Percentiles rank a stretch among this genome's conserved stretches.
Conservation (phyloP, 53 echinoderm and acorn worm species). For the Pentamera pediparva region DNA sequence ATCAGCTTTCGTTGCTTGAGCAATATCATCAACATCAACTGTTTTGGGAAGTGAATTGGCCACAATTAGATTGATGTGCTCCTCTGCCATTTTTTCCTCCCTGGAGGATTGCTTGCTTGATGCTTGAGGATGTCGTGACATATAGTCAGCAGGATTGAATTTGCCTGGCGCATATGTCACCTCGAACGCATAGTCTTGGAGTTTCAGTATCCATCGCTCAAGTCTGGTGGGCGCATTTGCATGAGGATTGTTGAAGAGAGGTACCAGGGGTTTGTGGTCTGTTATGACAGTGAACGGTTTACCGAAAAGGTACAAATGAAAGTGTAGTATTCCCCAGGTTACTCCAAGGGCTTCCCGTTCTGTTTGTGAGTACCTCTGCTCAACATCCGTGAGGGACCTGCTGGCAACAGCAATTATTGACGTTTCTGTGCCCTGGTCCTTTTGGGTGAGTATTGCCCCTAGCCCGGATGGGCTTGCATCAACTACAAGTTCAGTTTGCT, state of each 20-base stretch:
- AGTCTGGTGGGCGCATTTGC: conserved; percentile 39
- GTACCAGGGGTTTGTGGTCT: conserved; percentile 41
- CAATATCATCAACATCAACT: conserved; percentile 12
- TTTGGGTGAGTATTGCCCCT: conserved; percentile 35
- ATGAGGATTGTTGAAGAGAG: conserved; percentile 32
- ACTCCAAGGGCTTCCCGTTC: conserved; percentile 41
- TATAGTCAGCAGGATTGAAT: conserved; percentile 50
- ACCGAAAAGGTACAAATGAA: conserved; percentile 35
- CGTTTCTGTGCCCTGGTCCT: background rate
- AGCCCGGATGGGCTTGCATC: conserved; percentile 55
- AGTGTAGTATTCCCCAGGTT: conserved; percentile 39
- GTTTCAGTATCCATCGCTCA: conserved; percentile 48
- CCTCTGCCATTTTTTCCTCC: conserved; percentile 31
- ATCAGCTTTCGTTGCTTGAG: conserved; percentile 11
- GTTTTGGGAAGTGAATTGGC: conserved; percentile 34
- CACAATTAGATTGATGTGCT: conserved; percentile 33
- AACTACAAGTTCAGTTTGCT: conserved; percentile 34
- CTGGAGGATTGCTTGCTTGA: background rate
- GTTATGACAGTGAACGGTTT: conserved; percentile 34
- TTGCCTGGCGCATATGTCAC: conserved; percentile 42
- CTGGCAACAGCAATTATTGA: conserved; percentile 1
- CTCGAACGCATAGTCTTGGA: conserved; percentile 40
- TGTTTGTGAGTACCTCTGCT: conserved; percentile 45
- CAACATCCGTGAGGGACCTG: background rate
- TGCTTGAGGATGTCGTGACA: conserved; percentile 47